Base-by-base conservation (phyloP, 2,113 vertebrate genomes). In the Muntiacus muntjak region DNA sequence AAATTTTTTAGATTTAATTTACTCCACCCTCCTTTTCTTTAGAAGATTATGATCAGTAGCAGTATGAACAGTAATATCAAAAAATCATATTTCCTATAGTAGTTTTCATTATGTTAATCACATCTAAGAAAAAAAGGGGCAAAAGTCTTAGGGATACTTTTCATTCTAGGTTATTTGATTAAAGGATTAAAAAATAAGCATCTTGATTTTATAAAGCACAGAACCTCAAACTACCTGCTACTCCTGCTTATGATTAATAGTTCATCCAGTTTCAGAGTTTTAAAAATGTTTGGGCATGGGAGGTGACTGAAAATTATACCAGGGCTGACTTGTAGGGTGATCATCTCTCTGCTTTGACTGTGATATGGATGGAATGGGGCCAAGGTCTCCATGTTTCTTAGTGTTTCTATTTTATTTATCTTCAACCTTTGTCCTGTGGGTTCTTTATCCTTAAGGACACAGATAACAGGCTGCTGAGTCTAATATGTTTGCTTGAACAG, bases 301-400 rank as follows among this genome's bases (percentile, higher is more conserved):
- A 50, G 81, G 14, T 33, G 4, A 23, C n/a, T 36, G 43, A 58
- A 94, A 92, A 71, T 57, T 30, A 45, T 30, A 52, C 67, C 13
- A 40, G 28, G 11, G 17, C 91, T 79, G 10, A 30, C 30, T 76
- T 78, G 8, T 57, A 76, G 40, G 11, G 55, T n/a, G 12, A 43
- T 89, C 17, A 14, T 58, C 10, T 25, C 57, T 91, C 28, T 43
- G 36, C 60, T 93, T 74, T 83, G 81, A 52, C n/a, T 88, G 15
- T 6, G 36, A 85, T 40, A 40, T 40, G 47, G 40, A 57, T 89
- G 92, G 33, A 96, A 85, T 5, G 81, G 47, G 90, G 87, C 92
- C 92, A 98, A 98, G 90, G 97, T 96, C 94, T 95, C 81, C n/a
- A 50, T 85, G 89, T 97, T 97, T 97, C 97, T 96, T 89, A n/a